These are phyloP conservation scores for Albula glossodonta DNA, from an alignment of 2,113 vertebrate species.

Conservation along the genomic window DNA sequence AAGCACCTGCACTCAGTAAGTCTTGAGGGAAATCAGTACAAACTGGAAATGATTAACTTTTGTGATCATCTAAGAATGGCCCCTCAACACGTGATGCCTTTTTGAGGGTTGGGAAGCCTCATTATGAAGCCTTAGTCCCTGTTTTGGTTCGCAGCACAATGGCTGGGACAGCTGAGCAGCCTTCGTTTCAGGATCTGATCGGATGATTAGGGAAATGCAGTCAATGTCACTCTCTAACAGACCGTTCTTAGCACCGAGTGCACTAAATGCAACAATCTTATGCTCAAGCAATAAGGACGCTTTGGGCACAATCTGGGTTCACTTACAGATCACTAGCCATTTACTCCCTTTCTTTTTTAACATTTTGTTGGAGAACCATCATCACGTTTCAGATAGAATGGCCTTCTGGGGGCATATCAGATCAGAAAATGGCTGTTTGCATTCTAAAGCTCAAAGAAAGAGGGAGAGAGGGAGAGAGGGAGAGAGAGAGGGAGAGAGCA, in stretches of 20 bases:
- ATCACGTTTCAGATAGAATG: conserved; percentile 10
- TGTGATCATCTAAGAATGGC: no score
- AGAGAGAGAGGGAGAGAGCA: not conserved
- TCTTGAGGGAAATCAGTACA: no score
- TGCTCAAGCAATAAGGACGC: not conserved
- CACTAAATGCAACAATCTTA: not conserved
- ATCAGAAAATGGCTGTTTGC: not conserved
- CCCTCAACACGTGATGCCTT: no score
- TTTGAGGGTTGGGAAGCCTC: no score
- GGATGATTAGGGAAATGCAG: not conserved
- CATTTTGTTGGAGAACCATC: not conserved
- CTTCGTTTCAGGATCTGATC: no score
- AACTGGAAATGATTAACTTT: no score
- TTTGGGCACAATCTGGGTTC: not conserved
- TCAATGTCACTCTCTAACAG: not conserved
- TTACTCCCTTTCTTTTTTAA: not conserved
- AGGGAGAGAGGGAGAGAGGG: not conserved
- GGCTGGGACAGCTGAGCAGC: not conserved
- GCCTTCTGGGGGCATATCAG: not conserved
- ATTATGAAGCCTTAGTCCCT: no score
- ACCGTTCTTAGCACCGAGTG: no score
- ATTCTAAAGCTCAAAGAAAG: not conserved
- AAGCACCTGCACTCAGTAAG: no score
- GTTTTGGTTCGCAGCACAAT: not conserved
- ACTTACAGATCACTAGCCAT: not conserved